phyloP scores from a whole-genome alignment of 1,140 invertebrate genomes.

The Micrasema longulum region DNA sequence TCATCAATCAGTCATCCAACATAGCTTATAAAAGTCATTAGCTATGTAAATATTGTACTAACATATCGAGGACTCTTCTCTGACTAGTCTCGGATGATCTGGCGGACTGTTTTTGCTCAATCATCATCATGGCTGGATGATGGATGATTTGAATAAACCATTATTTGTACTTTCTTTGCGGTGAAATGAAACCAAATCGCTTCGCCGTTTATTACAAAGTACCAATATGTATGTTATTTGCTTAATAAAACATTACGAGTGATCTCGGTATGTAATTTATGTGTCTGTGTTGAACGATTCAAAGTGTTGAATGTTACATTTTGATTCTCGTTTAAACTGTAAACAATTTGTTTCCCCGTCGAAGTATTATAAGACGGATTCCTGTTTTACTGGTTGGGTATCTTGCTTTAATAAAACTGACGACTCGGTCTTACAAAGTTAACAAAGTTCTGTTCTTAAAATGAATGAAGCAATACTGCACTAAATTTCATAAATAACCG shows the following conservation, averaged over 20 bases:
- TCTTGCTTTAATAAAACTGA: no score
- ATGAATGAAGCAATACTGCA: no score
- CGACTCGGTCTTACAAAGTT: neutral
- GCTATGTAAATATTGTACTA: slow-evolving; percentile 28
- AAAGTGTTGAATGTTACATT: no score
- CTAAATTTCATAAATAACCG: no score
- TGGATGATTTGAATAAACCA: slow-evolving; percentile 13
- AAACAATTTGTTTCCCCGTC: no score
- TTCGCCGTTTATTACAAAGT: neutral
- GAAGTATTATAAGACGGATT: no score
- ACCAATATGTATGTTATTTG: no score
- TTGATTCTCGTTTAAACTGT: no score
- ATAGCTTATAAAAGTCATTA: slow-evolving; percentile 5
- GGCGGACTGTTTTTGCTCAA: slow-evolving; percentile 17
- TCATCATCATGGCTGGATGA: slow-evolving; percentile 7
- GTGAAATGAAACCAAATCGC: neutral
- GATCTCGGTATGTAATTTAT: no score
- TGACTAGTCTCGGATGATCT: slow-evolving; percentile 14
- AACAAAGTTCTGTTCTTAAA: neutral
- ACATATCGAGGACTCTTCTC: neutral
- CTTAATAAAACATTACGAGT: no score
- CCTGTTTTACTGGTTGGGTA: no score
- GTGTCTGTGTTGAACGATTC: no score
- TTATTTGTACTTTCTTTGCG: neutral
- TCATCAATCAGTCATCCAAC: slow-evolving; percentile 19